Base-by-base conservation (phyloP, 2,888 invertebrate species). In the Thereva nobilitata region DNA sequence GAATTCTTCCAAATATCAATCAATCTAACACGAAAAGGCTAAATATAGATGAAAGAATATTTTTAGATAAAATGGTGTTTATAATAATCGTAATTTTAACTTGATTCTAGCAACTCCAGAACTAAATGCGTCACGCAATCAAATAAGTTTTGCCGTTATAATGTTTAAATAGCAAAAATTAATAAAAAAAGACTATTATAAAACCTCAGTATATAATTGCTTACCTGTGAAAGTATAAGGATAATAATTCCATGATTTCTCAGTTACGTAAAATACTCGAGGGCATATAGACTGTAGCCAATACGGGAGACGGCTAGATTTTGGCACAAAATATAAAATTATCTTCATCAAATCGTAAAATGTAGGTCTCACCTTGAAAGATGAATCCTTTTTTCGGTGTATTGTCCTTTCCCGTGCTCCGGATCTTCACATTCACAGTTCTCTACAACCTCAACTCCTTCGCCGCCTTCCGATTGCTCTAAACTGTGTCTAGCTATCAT, bases 211-310 rank as follows among this genome's bases (percentile, higher is more conserved):
- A n/a, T n/a, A 7, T 40, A 35, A 61, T 5, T 67, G 75, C 73
- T 82, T 84, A 89, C 89, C 89, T 82, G 92, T 95, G 63, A 91
- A 87, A 23, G 95, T 95, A 75, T 87, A 93, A 8, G 95, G 95
- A 82, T 93, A 96, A 81, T 91, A 95, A 80, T 96, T 95, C 95
- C 95, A 95, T 9, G 95, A 93, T 78, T 94, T 95, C 81, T 95
- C 95, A 67, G 91, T 95, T 12, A 95, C 87, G 81, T 95, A 96
- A 82, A 95, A 95, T 78, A 95, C 89, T 80, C 90, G 89, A 71
- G 95, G 95, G 76, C 92, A 88, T 73, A 95, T 81, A 4, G 92
- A 88, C 80, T 93, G 92, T 64, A 95, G 84, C 94, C 94, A 96
- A 77, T 90, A 90, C 4, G 95, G 95, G 69, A 95, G 84, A 74